These are phyloP conservation scores for Gallirallus australis DNA, from an alignment of 2,797 vertebrate species.

Conservation along the genomic window DNA sequence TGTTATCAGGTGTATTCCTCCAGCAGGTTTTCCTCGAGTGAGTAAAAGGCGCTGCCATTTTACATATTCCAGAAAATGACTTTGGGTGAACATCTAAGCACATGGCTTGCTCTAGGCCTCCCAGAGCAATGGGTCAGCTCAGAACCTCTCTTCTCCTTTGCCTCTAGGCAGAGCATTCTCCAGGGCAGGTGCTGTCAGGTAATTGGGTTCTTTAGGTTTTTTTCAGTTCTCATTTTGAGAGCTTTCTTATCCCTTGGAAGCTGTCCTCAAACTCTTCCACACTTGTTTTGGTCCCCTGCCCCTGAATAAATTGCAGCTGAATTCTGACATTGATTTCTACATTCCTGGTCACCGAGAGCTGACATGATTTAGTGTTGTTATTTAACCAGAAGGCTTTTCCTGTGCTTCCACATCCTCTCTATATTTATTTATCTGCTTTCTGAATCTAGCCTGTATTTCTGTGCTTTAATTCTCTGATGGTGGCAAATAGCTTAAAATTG, in stretches of 20 bases:
- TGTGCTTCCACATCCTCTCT: not conserved
- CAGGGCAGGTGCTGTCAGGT: not conserved
- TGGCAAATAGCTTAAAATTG: not conserved
- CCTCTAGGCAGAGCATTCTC: not conserved
- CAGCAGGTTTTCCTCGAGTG: not conserved
- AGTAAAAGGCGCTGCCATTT: not conserved
- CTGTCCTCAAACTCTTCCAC: not conserved
- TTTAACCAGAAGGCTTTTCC: slow-evolving; percentile 36
- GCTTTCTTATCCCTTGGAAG: not conserved
- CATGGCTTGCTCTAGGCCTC: not conserved
- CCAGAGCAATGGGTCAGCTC: not conserved
- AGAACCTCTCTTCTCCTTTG: not conserved
- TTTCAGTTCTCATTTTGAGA: not conserved
- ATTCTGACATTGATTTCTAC: slow-evolving; percentile 45
- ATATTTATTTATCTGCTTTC: not conserved
- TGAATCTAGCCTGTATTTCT: not conserved
- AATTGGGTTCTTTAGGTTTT: not conserved
- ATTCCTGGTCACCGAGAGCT: slow-evolving; percentile 9
- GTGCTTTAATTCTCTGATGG: not conserved
- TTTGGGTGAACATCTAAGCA: not conserved
- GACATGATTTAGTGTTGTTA: slow-evolving; percentile 20
- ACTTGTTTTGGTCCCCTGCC: not conserved
- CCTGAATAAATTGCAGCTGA: slow-evolving; percentile 22
- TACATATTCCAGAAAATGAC: not conserved
- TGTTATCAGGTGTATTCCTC: not conserved